Evolutionary conservation across 2,797 vertebrate species (phyloP), one percentile per base, ranked within the genome.

Genomic region (Squalus acanthias): DNA sequence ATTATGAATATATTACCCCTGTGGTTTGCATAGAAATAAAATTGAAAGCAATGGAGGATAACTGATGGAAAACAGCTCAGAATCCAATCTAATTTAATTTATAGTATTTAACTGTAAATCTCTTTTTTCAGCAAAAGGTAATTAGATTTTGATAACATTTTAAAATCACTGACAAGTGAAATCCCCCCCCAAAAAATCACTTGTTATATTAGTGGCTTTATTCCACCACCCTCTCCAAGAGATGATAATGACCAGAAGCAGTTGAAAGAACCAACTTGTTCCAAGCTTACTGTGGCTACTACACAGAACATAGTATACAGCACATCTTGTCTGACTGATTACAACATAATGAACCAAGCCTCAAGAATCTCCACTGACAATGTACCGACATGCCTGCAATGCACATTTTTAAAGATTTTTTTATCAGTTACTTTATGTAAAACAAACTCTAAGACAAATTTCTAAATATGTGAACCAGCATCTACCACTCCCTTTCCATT

Each of bases 61-160:
- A 94, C 50, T 76, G 67, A 95, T 95, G 50, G 13, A 57, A 95
- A 95, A 95, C 70, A 57, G 50, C 70, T 74, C 94, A 95, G 29
- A 72, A 95, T 33, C 17, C 94, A 60, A 76, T 76, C 6, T 76
- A 95, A 57, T 76, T 95, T 74, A 57, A 74, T 72, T 72, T 95
- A 70, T 72, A 57, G 50, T 57, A 95, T 72, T 91, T 95, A 72
- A 53, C 9, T 72, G 89, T 95, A 95, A 70, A 95, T 69, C 39
- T 70, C 22, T 95, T 65, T 92, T 72, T 53, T 20, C 5, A 60
- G 15, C 26, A 53, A 57, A 95, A 57, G 29, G 26, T 74, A 74
- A 95, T 76, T 76, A 76, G 15, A 74, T 76, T 76, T 72, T 95
- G 70, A 95, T 29, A 57, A 20, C 94, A 74, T 76, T 95, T 57